Conservation (phyloP, 1,140 invertebrate genomes). For the Euborellia annulipes region DNA sequence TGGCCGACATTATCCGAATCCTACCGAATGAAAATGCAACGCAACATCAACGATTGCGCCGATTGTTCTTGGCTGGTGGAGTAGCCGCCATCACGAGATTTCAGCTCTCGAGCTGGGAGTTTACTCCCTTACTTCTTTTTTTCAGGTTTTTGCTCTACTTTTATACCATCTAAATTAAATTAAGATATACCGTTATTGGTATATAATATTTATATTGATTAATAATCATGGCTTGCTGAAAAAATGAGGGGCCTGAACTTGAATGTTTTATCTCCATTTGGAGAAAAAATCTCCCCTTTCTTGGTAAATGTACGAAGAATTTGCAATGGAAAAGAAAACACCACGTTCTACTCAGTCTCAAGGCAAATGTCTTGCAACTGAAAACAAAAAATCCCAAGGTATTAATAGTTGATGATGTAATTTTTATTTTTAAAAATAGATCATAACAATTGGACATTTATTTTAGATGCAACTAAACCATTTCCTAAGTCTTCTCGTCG, state of each 20-base stretch:
- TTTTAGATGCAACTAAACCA: slow-evolving; percentile 32
- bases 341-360: slow-evolving; percentile 41
- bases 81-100: too few relatives aligned
- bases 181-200: slow-evolving; percentile 18
- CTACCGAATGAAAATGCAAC: too few relatives aligned
- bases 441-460: too few relatives aligned
- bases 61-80: too few relatives aligned
- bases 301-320: slow-evolving; percentile 29
- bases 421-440: too few relatives aligned
- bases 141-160: too few relatives aligned
- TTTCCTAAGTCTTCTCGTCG: slow-evolving; percentile 44
- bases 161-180: background rate
- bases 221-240: slow-evolving; percentile 65
- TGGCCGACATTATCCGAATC: too few relatives aligned
- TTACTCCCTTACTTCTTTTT: too few relatives aligned
- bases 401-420: slow-evolving; percentile 14
- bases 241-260: slow-evolving; percentile 49
- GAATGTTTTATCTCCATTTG: slow-evolving; percentile 47
- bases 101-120: too few relatives aligned
- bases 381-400: slow-evolving; percentile 56
- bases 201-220: slow-evolving; percentile 35
- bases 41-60: too few relatives aligned
- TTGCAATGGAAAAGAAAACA: slow-evolving; percentile 57
- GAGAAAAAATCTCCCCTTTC: slow-evolving; percentile 38
- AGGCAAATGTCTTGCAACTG: slow-evolving; percentile 40